phyloP scores from a whole-genome alignment of 2,113 vertebrate species.

The Electrona antarctica region DNA sequence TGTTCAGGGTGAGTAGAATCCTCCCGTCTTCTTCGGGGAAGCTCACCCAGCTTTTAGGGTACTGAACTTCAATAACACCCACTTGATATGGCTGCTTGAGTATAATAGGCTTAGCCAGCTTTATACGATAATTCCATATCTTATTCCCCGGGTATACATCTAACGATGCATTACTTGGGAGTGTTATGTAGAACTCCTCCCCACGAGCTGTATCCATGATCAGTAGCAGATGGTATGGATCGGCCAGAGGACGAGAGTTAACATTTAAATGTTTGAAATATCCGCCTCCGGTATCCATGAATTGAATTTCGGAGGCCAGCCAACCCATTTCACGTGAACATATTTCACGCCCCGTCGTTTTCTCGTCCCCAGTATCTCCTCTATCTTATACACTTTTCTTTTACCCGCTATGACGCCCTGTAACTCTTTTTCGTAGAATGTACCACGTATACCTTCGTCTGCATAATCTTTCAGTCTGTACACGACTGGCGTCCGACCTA shows the following conservation, averaged over 20 bases:
- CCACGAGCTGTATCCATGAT: too few species aligned
- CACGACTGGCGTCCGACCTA: not conserved
- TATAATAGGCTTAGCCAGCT: not conserved
- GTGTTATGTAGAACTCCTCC: not conserved
- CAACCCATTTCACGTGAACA: not conserved
- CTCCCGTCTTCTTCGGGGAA: not conserved
- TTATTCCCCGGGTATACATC: not conserved
- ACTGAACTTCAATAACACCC: not conserved
- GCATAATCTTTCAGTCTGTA: not conserved
- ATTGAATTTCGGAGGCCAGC: conserved; percentile 4
- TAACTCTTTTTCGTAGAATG: not conserved
- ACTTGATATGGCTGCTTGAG: not conserved
- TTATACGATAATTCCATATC: conserved; percentile 1
- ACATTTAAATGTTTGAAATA: too few species aligned
- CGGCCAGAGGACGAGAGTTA: too few species aligned
- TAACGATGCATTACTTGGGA: not conserved
- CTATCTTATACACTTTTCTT: conserved; percentile 1
- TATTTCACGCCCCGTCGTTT: not conserved
- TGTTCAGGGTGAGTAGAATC: not conserved
- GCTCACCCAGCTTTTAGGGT: not conserved
- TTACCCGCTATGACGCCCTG: not conserved
- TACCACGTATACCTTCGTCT: not conserved
- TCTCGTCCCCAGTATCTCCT: not conserved
- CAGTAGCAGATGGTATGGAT: too few species aligned
- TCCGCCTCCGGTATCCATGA: not conserved